These are phyloP conservation scores for Atherinomorus stipes DNA, from an alignment of 2,113 vertebrate species.

Conservation along the genomic window DNA sequence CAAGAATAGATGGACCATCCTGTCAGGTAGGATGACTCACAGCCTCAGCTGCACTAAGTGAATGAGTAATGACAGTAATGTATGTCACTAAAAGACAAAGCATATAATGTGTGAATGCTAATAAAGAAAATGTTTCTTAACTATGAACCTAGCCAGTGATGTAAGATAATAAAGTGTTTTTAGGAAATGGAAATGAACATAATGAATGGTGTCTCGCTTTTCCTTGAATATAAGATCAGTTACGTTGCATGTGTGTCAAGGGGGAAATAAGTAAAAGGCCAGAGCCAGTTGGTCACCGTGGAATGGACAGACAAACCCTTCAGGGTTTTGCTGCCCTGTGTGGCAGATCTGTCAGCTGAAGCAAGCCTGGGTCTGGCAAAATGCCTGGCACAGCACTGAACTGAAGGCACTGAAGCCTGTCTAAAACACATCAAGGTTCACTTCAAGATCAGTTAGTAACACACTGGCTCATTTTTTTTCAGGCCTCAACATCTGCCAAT, in stretches of 20 bases:
- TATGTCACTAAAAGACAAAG: slow-evolving; percentile 43
- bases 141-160: not conserved
- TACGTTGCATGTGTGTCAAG: not conserved
- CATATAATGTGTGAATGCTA: not conserved
- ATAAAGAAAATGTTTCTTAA: not conserved
- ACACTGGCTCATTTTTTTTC: slow-evolving; percentile 24
- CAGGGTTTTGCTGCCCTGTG: slow-evolving; percentile 35
- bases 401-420: slow-evolving; percentile 29
- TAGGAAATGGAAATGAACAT: not conserved
- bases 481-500: slow-evolving; percentile 28
- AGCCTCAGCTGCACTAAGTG: slow-evolving; percentile 43
- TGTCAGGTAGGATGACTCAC: slow-evolving; percentile 54
- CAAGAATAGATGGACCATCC: slow-evolving; percentile 36
- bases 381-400: slow-evolving; percentile 38
- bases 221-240: no score
- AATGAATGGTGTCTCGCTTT: not conserved
- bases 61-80: slow-evolving; percentile 51
- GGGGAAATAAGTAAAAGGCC: slow-evolving; percentile 21
- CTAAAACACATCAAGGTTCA: slow-evolving; percentile 43
- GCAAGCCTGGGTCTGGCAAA: slow-evolving; percentile 28
- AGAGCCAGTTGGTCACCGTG: slow-evolving; percentile 37
- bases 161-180: not conserved
- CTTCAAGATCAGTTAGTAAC: slow-evolving; percentile 34
- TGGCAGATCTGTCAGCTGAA: slow-evolving; percentile 49
- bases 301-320: slow-evolving; percentile 32